Percentiles rank a stretch among this genome's conserved stretches.
Conservation (phyloP, 1,140 invertebrate genomes). For the Eumeta japonica region DNA sequence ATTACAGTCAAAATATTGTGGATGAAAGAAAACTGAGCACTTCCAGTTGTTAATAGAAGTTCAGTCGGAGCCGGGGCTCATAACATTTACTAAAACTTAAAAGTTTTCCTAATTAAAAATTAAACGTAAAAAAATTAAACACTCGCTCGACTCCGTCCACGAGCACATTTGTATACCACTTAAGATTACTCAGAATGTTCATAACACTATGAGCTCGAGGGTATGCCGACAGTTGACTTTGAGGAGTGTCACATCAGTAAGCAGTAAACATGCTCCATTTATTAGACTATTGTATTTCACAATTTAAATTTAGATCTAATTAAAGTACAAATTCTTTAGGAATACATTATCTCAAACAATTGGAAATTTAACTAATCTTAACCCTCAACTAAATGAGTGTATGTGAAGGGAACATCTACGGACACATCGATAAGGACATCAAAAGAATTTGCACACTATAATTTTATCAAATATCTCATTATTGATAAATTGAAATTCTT, state of each 20-base stretch:
- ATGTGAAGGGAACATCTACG: constrained; percentile 35
- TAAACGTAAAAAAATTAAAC: constrained; percentile 39
- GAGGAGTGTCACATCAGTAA: constrained; percentile 33
- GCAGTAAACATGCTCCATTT: constrained; percentile 43
- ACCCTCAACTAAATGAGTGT: constrained; percentile 47
- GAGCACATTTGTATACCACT: constrained; percentile 48
- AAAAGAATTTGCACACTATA: constrained; percentile 36
- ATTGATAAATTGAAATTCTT: constrained; percentile 45
- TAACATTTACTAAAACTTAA: constrained; percentile 54
- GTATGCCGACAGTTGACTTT: no score
- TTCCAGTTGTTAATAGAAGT: constrained; percentile 24
- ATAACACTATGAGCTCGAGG: constrained; percentile 38
- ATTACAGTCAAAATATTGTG: constrained; percentile 54
- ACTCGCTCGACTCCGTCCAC: constrained; percentile 45
- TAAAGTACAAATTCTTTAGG: constrained; percentile 56
- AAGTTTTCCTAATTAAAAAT: constrained; percentile 42
- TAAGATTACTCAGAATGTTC: constrained; percentile 50
- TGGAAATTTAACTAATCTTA: constrained; percentile 55
- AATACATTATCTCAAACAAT: constrained; percentile 50
- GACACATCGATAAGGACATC: constrained; percentile 46
- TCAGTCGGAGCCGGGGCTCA: constrained; percentile 48
- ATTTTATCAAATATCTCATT: constrained; percentile 49
- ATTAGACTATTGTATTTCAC: constrained; percentile 55
- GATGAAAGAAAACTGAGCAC: constrained; percentile 57
- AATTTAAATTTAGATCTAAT: constrained; percentile 55